Evolutionary conservation across 2,888 invertebrate species (phyloP), one percentile per base, ranked within the genome.

Genomic region (Cryptus armator): DNA sequence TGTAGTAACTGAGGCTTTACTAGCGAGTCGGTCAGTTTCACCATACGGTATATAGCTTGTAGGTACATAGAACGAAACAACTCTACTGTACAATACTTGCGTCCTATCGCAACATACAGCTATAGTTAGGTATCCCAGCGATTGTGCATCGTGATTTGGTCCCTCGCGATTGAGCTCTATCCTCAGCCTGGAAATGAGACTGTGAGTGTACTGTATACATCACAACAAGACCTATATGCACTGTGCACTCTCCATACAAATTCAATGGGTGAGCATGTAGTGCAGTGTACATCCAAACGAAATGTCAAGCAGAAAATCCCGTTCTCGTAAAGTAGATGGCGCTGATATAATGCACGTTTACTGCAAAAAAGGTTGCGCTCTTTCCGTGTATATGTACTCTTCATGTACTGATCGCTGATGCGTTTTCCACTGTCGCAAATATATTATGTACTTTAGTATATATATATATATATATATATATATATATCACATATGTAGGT

Each of bases 111-210:
- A 44, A 51, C 24, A 68, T 44, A 3, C 29, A n/a, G 10, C 29
- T 29, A 12, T 51, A 9, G 14, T n/a, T 19, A 24, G 67, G 29
- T 78, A 44, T 43, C 19, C 46, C 62, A 68, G 62, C 44, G 59
- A 70, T 78, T 78, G 78, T 70, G 78, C 68, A 70, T 70, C 78
- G 59, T 78, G 78, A 78, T 78, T 68, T 24, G 29, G 78, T 44
- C 16, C 37, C 59, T 44, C 68, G 43, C 67, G 77, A 70, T 70
- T 78, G 78, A 78, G 46, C 62, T 53, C 68, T 70, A 44, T 78
- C 19, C 56, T 44, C 9, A 43, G 56, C 44, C 62, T 70, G 16
- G 70, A 78, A 78, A 78, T 59, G 59, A 78, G 78, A 78, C 62
- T 68, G 59, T 37, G 56, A 72, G 19, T 43, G 59, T 37, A 29